Evolutionary conservation across 2,113 vertebrate species (phyloP), one percentile per base, ranked within the genome.

Genomic region (Bambusicola thoracicus): DNA sequence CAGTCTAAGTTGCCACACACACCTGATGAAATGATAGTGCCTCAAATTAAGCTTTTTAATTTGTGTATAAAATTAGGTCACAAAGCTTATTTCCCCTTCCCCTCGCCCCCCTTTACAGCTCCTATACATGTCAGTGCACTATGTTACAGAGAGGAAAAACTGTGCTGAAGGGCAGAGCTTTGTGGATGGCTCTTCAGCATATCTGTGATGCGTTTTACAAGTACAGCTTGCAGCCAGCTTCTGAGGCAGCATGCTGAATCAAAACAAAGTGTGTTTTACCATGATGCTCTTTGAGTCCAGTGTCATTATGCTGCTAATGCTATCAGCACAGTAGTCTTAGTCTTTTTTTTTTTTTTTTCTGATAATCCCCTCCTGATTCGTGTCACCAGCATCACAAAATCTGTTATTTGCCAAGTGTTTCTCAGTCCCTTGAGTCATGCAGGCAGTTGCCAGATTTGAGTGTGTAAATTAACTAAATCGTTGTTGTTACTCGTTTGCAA

Each of bases 31-130:
- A 91, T 91, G 76, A 94, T 90, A 83, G 36, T 65, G 36, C 85
- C 36, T 90, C 91, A 86, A 85, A 91, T 94, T 92, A 95, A 85
- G 48, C 62, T 25, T 88, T 53, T 66, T 85, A 89, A 96, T 93
- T 94, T 92, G 84, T 94, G 41, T 78, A 85, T 81, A 72, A 91
- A 96, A 91, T 43, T 91, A 38, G 48, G 89, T 87, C 89, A 86
- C 67, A 87, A 86, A 86, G 70, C 44, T 81, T 46, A 73, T 89
- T 91, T 82, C 41, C 51, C 75, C 32, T 69, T 77, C 19, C 9
- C 27, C 51, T 34, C 29, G 7, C 2, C 0, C 61, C 25, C 56
- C 53, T 84, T 77, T 13, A 17, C 10, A n/a, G 27, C 6, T 34
- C 53, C 75, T 36, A 10, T 68, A 20, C 13, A 30, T 10, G 34